phyloP scores from a whole-genome alignment of 2,113 vertebrate species.

The Odocoileus virginianus region DNA sequence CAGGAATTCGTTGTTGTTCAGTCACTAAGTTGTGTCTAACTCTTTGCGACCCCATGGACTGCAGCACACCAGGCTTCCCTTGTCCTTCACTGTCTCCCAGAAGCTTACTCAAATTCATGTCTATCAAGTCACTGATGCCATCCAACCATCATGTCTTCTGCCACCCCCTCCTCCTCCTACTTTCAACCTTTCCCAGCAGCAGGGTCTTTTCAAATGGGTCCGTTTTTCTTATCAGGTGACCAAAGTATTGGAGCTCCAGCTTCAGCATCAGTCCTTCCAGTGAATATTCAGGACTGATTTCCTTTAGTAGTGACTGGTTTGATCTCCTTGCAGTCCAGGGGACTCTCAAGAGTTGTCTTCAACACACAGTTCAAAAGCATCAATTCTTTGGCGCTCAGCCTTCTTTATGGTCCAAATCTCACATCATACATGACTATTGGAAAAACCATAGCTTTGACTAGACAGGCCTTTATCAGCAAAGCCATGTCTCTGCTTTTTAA shows the following conservation, averaged over 20 bases:
- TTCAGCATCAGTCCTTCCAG: neutral
- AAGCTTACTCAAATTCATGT: neutral
- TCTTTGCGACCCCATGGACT: neutral
- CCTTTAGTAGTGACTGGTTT: neutral
- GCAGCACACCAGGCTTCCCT: neutral
- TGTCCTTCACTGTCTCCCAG: neutral
- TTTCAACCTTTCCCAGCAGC: neutral
- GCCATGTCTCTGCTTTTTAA: neutral
- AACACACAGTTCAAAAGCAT: neutral
- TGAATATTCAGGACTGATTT: neutral
- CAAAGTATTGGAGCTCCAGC: neutral
- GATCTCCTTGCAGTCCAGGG: neutral
- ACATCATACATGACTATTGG: neutral
- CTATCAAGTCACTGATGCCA: neutral
- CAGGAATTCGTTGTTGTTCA: neutral
- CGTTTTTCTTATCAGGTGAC: neutral
- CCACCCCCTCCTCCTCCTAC: neutral
- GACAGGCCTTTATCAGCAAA: neutral
- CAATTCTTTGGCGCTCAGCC: rapidly evolving
- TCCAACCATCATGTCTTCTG: neutral
- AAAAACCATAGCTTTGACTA: neutral
- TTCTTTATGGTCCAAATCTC: neutral
- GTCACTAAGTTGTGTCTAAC: neutral
- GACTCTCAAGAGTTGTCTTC: neutral
- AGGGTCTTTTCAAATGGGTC: neutral